Evolutionary conservation across 2,888 invertebrate species (phyloP).

Genomic region (Thera britannica): DNA sequence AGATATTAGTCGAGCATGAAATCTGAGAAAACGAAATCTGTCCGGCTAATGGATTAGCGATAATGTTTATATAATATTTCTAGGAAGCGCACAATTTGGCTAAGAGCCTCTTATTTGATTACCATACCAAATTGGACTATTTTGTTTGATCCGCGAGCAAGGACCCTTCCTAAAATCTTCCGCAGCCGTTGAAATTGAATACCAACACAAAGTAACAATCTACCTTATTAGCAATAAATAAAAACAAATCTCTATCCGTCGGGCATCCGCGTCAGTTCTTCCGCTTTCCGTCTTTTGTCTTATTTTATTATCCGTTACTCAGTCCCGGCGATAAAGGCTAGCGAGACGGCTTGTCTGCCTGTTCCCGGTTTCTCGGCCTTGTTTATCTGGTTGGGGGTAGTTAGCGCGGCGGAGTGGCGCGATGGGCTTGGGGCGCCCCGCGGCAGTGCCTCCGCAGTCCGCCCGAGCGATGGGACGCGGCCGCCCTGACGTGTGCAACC

Average conservation of each 20-base stretch:
- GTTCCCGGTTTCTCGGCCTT: slow-evolving; percentile 80
- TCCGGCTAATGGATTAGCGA: not conserved
- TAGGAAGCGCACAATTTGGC: not conserved
- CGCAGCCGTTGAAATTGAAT: slow-evolving; percentile 6
- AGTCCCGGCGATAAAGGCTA: slow-evolving; percentile 70
- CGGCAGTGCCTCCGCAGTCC: slow-evolving; percentile 72
- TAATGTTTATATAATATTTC: not conserved
- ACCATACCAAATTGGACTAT: not conserved
- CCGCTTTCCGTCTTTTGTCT: slow-evolving; percentile 75
- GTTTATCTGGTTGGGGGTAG: slow-evolving; percentile 79
- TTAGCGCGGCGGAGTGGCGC: slow-evolving; percentile 59
- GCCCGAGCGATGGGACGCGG: slow-evolving; percentile 77
- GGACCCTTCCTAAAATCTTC: slow-evolving; percentile 7
- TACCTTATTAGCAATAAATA: slow-evolving; percentile 50
- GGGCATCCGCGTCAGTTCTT: slow-evolving; percentile 53
- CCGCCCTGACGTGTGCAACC: slow-evolving; percentile 64
- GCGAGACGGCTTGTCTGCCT: slow-evolving; percentile 83
- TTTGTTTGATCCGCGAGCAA: not conserved
- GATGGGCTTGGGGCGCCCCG: slow-evolving; percentile 60
- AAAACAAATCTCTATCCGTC: slow-evolving; percentile 33
- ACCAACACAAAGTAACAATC: slow-evolving; percentile 42
- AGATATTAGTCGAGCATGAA: not conserved
- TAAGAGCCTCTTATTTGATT: not conserved
- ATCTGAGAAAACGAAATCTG: not conserved
- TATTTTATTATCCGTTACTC: slow-evolving; percentile 77